These are phyloP conservation scores for Dallia pectoralis DNA, from an alignment of 2,797 vertebrate genomes.

Conservation along the genomic window DNA sequence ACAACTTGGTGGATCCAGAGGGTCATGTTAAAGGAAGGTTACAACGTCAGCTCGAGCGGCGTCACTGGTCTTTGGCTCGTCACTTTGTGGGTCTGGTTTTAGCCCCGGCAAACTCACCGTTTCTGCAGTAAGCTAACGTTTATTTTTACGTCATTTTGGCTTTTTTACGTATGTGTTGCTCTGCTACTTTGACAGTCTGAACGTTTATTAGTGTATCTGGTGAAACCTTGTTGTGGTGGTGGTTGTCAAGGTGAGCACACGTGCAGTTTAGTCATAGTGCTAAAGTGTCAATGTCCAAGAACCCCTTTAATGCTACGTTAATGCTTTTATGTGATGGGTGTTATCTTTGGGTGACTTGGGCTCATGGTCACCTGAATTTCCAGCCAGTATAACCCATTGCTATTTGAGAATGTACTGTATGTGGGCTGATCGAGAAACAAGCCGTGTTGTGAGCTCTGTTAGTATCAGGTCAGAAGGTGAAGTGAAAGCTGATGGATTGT, in stretches of 20 bases:
- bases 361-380: not conserved
- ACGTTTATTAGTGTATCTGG: not conserved
- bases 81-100: not conserved
- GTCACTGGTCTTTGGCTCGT: not conserved
- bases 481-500: not conserved
- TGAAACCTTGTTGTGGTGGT: not conserved
- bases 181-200: not conserved
- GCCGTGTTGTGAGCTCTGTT: not conserved
- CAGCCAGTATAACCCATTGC: no score
- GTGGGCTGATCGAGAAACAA: not conserved
- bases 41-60: not conserved
- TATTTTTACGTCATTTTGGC: not conserved
- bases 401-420: not conserved
- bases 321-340: not conserved
- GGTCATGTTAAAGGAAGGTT: not conserved
- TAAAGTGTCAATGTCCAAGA: not conserved
- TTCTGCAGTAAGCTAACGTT: not conserved
- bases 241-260: not conserved
- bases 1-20: constrained; percentile 24
- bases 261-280: not conserved
- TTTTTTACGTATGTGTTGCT: not conserved
- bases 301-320: not conserved
- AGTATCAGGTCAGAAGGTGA: not conserved
- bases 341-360: not conserved
- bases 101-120: not conserved